These are phyloP conservation scores for Tadarida brasiliensis DNA, from an alignment of 2,797 vertebrate genomes.

Conservation along the genomic window DNA sequence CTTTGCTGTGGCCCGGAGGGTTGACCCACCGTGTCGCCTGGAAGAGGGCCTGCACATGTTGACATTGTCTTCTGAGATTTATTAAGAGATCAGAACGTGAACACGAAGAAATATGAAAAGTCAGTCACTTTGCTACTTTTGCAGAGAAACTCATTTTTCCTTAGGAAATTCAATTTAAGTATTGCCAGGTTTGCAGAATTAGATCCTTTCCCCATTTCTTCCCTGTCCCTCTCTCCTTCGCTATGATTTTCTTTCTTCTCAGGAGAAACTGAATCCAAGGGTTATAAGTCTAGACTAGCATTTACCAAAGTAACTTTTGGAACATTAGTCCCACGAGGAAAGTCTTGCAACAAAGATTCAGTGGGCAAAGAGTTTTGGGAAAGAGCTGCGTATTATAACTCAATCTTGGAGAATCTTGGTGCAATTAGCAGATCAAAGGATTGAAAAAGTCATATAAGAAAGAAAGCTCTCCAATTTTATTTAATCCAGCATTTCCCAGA, in stretches of 20 bases:
- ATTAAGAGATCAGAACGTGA: constrained; percentile 51
- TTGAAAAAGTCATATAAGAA: constrained; percentile 65
- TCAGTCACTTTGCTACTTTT: constrained; percentile 33
- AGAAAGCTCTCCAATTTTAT: constrained; percentile 68
- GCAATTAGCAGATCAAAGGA: constrained; percentile 74
- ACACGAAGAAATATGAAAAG: constrained; percentile 58
- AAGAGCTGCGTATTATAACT: constrained; percentile 64
- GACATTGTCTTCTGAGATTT: constrained; percentile 6
- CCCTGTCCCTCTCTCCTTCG: constrained; percentile 18
- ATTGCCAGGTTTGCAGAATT: constrained; percentile 59
- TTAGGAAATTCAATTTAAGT: constrained; percentile 49
- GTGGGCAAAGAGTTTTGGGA: constrained; percentile 52
- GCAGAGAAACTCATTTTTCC: constrained; percentile 66
- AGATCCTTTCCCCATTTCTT: constrained; percentile 74
- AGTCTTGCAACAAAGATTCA: constrained; percentile 58
- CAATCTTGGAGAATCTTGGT: constrained; percentile 37
- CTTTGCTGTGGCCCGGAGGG: not conserved
- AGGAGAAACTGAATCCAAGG: constrained; percentile 69
- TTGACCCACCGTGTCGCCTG: not conserved
- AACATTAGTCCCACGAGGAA: constrained; percentile 73
- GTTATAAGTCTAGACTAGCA: constrained; percentile 69
- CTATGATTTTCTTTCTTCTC: constrained; percentile 71
- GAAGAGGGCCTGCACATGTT: not conserved
- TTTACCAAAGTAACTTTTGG: constrained; percentile 73
- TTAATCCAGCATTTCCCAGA: constrained; percentile 74